Percentiles rank a stretch among this genome's conserved stretches.
phyloP scores from a whole-genome alignment of 2,888 invertebrate genomes.

The Agelastica alni region DNA sequence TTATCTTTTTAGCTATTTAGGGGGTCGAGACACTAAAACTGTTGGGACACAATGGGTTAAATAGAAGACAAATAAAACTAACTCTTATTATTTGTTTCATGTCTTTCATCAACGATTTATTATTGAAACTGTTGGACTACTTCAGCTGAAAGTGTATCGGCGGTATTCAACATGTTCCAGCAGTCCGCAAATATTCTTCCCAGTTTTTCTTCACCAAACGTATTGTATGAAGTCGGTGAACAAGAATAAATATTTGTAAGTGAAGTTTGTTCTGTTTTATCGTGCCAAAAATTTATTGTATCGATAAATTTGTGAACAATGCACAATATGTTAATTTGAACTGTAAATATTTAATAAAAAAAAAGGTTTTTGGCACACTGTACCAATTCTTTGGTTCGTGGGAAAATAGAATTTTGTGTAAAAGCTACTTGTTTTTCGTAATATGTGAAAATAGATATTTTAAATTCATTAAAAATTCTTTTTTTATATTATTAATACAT shows the following conservation, averaged over 20 bases:
- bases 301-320: constrained; percentile 8
- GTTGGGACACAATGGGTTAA: too few species aligned
- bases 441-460: too few species aligned
- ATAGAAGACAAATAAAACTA: too few species aligned
- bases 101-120: too few species aligned
- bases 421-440: too few species aligned
- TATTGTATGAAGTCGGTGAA: not conserved
- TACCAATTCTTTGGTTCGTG: not conserved
- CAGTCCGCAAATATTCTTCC: constrained; percentile 14
- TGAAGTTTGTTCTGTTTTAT: constrained; percentile 1
- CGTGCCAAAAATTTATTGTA: constrained; percentile 15
- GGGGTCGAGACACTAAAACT: too few species aligned
- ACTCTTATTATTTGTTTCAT: not conserved
- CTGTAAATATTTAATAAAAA: not conserved
- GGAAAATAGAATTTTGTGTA: not conserved
- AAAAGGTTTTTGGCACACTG: constrained; percentile 4
- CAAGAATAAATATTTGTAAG: not conserved
- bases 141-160: not conserved
- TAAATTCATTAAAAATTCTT: too few species aligned
- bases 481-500: too few species aligned
- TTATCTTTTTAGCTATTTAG: too few species aligned
- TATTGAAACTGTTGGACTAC: too few species aligned
- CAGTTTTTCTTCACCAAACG: constrained; percentile 5
- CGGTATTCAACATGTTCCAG: not conserved
- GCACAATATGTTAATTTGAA: not conserved